Evolutionary conservation across 2,888 invertebrate genomes (phyloP).

Genomic region (Neria commutata): DNA sequence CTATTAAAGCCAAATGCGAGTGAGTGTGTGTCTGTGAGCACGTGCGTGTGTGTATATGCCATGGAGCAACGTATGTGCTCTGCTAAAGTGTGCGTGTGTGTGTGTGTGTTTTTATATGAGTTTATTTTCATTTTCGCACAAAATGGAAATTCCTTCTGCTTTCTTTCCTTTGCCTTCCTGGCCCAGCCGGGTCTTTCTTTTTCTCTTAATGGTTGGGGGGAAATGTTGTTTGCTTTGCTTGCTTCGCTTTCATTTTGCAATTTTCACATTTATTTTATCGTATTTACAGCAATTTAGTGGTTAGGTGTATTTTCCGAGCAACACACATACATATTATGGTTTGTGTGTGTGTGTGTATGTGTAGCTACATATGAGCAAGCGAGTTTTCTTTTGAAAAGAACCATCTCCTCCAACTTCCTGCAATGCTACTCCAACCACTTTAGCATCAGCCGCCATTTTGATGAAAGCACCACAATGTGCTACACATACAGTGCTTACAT

Average conservation of each 20-base stretch:
- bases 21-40: constrained; percentile 5
- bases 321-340: background rate
- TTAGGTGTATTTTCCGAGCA: constrained; percentile 1
- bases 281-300: constrained; percentile 42
- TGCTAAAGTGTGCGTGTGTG: constrained; percentile 9
- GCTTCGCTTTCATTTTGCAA: constrained; percentile 22
- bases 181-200: background rate
- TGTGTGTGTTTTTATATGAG: constrained; percentile 37
- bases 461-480: too few species aligned
- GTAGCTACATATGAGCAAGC: background rate
- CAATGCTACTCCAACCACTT: too few species aligned
- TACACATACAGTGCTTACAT: too few species aligned
- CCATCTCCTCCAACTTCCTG: constrained; percentile 16
- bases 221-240: background rate
- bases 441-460: too few species aligned
- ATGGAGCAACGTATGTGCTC: too few species aligned
- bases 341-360: background rate
- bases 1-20: constrained; percentile 49
- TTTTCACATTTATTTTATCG: constrained; percentile 46
- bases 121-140: constrained; percentile 37
- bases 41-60: constrained; percentile 20
- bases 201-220: background rate
- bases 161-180: background rate
- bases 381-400: constrained; percentile 12
- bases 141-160: constrained; percentile 11